Evolutionary conservation across 1,140 invertebrate genomes (phyloP).

Genomic region (Luehdorfia chinensis): DNA sequence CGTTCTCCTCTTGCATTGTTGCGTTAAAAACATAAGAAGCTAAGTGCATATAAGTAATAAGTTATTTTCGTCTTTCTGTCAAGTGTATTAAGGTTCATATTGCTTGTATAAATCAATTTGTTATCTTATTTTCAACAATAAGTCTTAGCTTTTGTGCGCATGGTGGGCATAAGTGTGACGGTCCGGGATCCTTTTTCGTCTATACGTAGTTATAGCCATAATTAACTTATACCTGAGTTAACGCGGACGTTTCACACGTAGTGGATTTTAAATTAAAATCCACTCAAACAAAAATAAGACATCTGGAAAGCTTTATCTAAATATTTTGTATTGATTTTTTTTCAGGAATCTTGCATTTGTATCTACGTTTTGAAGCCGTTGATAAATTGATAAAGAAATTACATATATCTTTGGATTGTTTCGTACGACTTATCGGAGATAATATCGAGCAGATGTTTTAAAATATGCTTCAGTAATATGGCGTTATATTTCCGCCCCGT

Average conservation of each 20-base stretch:
- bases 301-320: too few species aligned
- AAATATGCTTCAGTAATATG: conserved; percentile 6
- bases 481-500: conserved; percentile 43
- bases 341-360: too few species aligned
- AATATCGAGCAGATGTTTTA: conserved; percentile 4
- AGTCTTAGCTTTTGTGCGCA: conserved; percentile 62
- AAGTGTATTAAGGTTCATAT: conserved; percentile 45
- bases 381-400: too few species aligned
- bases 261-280: background rate
- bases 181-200: conserved; percentile 66
- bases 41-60: conserved; percentile 27
- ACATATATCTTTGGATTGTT: too few species aligned
- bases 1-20: conserved; percentile 64
- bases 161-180: conserved; percentile 68
- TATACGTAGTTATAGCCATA: conserved; percentile 64
- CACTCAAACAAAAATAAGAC: too few species aligned
- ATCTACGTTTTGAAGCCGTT: too few species aligned
- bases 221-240: conserved; percentile 70
- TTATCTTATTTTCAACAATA: conserved; percentile 37
- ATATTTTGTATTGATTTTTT: too few species aligned
- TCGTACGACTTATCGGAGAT: too few species aligned
- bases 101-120: conserved; percentile 30
- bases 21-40: conserved; percentile 35
- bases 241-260: conserved; percentile 21
- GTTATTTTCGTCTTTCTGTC: conserved; percentile 40